A percentile compares a stretch with the other conserved stretches of the same genome.
These are phyloP conservation scores for Drosophila recens DNA, from an alignment of 2,888 invertebrate species.

Conservation along the genomic window DNA sequence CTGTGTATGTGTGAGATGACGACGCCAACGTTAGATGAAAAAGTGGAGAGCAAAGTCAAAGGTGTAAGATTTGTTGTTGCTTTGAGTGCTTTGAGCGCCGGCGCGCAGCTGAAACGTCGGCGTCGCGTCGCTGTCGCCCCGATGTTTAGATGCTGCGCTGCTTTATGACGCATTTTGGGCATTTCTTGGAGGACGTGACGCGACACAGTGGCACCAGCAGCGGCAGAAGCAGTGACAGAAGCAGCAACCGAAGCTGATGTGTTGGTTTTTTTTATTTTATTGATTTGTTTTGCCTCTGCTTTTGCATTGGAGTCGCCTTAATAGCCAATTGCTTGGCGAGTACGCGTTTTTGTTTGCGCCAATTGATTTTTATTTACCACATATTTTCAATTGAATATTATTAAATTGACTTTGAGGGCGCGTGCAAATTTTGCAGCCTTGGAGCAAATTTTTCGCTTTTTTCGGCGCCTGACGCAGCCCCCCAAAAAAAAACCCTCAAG, in stretches of 20 bases:
- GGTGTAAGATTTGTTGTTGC: conserved; percentile 43
- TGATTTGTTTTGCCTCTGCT: conserved; percentile 67
- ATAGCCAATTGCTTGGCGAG: conserved; percentile 62
- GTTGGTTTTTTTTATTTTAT: conserved; percentile 50
- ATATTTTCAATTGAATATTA: conserved; percentile 77
- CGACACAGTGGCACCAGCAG: conserved; percentile 69
- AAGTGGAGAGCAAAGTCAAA: conserved; percentile 53
- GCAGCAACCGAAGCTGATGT: background rate
- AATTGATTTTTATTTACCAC: conserved; percentile 78
- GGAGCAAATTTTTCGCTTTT: conserved; percentile 50
- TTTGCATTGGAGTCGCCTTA: conserved; percentile 44
- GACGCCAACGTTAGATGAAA: conserved; percentile 45
- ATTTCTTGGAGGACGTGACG: conserved; percentile 57
- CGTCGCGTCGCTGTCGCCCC: conserved; percentile 18
- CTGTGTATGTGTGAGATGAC: conserved; percentile 22
- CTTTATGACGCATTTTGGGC: conserved; percentile 63
- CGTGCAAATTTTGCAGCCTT: conserved; percentile 72
- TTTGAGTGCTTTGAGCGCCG: conserved; percentile 43
- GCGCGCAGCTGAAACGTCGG: conserved; percentile 43
- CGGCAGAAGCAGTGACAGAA: too few relatives aligned
- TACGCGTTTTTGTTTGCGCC: conserved; percentile 51
- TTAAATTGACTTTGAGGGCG: conserved; percentile 79
- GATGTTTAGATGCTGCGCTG: conserved; percentile 51
- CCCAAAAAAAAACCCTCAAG: background rate
- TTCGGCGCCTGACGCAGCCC: conserved; percentile 38